phyloP scores from a whole-genome alignment of 1,140 invertebrate genomes.

The Papilio xuthus region DNA sequence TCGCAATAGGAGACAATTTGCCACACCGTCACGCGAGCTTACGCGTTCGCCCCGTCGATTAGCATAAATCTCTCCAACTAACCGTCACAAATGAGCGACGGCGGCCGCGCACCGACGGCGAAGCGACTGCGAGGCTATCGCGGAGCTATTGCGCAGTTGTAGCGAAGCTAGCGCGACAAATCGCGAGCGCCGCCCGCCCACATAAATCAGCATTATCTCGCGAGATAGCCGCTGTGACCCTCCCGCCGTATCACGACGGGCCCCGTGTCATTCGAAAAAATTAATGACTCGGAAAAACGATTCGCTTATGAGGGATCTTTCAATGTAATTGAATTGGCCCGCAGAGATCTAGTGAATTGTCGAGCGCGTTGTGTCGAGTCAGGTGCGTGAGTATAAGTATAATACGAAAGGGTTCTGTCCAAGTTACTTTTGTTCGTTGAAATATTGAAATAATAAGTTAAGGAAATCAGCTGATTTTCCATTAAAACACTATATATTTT shows the following conservation, averaged over 20 bases:
- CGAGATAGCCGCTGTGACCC: conserved; percentile 77
- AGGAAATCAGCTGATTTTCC: no score
- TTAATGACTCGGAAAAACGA: conserved; percentile 81
- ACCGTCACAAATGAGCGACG: conserved; percentile 73
- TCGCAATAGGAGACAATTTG: conserved; percentile 72
- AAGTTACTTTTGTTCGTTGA: neutral
- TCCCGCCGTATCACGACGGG: conserved; percentile 74
- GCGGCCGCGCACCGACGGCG: conserved; percentile 48
- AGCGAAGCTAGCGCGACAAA: conserved; percentile 70
- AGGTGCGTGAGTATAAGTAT: conserved; percentile 49
- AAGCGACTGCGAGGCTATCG: conserved; percentile 54
- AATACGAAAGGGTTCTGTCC: conserved; percentile 38
- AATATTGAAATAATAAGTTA: neutral
- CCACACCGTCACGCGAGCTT: conserved; percentile 75
- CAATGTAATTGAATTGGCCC: conserved; percentile 80
- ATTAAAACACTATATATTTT: no score
- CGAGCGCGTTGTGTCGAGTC: conserved; percentile 59
- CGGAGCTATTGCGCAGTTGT: conserved; percentile 40
- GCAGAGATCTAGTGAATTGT: conserved; percentile 74
- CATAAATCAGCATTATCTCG: conserved; percentile 81
- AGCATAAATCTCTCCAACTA: conserved; percentile 80
- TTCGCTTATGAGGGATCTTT: conserved; percentile 81
- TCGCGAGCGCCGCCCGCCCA: conserved; percentile 71
- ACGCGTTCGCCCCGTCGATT: conserved; percentile 76
- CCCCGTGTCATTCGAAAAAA: conserved; percentile 80